Percentiles rank a stretch among this genome's conserved stretches.
These are phyloP conservation scores for Delphinus delphis DNA, from an alignment of 2,113 vertebrate genomes.

Conservation along the genomic window DNA sequence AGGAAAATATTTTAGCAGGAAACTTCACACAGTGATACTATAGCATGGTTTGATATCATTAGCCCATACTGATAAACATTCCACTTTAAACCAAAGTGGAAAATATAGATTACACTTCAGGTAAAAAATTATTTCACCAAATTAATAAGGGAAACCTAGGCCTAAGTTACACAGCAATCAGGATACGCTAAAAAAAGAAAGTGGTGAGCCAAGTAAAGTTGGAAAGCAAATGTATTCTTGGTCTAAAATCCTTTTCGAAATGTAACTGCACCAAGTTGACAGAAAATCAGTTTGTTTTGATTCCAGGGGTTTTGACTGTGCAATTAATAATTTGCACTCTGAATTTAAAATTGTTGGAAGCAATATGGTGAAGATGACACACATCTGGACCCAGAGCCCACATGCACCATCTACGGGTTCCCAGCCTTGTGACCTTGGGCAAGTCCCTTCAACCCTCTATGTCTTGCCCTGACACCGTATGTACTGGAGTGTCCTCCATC, in stretches of 20 bases:
- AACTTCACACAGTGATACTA: not conserved
- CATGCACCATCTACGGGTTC: not conserved
- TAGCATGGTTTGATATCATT: not conserved
- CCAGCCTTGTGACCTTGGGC: not conserved
- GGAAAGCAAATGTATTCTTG: not conserved
- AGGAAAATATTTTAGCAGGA: conserved; percentile 7
- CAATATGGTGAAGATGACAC: not conserved
- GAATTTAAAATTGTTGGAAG: not conserved
- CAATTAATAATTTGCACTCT: not conserved
- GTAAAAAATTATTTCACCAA: not conserved
- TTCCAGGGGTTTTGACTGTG: not conserved
- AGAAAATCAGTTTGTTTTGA: not conserved
- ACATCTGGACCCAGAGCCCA: not conserved
- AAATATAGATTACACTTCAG: not conserved
- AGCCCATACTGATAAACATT: not conserved
- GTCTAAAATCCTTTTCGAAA: conserved; percentile 36
- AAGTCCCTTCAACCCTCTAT: not conserved
- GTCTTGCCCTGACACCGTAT: not conserved
- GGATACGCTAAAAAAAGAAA: not conserved
- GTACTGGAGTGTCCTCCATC: not conserved
- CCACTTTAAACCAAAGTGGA: conserved; percentile 1
- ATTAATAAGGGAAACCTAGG: not conserved
- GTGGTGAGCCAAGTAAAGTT: not conserved
- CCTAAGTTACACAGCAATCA: not conserved
- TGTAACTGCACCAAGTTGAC: not conserved